Evolutionary conservation across 2,797 vertebrate species (phyloP).

Genomic region (Apogon talboti): DNA sequence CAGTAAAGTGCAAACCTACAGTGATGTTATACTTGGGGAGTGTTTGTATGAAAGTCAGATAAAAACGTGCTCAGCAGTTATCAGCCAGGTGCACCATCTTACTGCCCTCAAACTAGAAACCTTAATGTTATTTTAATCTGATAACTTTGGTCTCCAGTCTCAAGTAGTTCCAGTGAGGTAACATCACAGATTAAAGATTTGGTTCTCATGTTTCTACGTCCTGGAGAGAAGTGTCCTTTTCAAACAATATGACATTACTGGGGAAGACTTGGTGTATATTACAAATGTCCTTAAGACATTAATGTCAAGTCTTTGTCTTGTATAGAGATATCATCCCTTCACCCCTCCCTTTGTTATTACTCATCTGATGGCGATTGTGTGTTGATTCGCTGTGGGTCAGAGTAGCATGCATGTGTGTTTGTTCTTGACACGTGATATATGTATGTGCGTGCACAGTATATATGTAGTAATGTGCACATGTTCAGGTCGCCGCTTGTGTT

Average conservation of each 20-base stretch:
- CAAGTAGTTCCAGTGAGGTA: slow-evolving; percentile 30
- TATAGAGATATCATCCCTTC: slow-evolving; percentile 9
- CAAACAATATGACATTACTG: slow-evolving; percentile 55
- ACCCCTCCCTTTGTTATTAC: slow-evolving; percentile 16
- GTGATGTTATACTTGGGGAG: not conserved
- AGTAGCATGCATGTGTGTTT: not conserved
- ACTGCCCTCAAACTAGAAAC: slow-evolving; percentile 31
- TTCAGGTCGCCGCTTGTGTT: slow-evolving; percentile 4
- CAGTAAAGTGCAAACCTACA: not conserved
- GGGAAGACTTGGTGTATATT: slow-evolving; percentile 55
- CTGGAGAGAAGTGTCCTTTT: slow-evolving; percentile 53
- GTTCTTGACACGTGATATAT: not conserved
- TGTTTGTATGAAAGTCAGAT: not conserved
- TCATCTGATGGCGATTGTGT: slow-evolving; percentile 19
- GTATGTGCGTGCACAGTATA: not conserved
- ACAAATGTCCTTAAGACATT: slow-evolving; percentile 62
- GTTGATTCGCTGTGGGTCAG: not conserved
- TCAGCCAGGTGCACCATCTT: slow-evolving; percentile 24
- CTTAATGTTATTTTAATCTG: slow-evolving; percentile 45
- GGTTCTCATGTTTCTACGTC: slow-evolving; percentile 55
- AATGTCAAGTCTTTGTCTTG: slow-evolving; percentile 51
- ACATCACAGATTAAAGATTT: slow-evolving; percentile 40
- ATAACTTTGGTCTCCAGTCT: slow-evolving; percentile 29
- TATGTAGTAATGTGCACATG: not conserved
- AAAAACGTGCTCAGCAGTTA: slow-evolving; percentile 10